These are phyloP conservation scores for Caenorhabditis inopinata DNA, from an alignment of 1,140 invertebrate species.

Conservation along the genomic window DNA sequence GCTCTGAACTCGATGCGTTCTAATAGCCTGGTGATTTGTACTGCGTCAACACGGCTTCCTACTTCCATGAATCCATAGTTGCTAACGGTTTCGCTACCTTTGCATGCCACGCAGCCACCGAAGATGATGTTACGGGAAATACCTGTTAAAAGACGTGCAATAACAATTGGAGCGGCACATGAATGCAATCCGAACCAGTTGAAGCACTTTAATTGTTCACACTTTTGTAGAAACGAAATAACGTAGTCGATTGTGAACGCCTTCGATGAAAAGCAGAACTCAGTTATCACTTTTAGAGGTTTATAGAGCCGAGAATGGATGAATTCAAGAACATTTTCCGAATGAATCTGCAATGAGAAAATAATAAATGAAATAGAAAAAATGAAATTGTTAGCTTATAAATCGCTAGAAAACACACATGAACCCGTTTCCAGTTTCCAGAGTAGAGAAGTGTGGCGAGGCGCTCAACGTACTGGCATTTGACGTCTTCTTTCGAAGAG, in stretches of 20 bases:
- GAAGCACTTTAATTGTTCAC: background rate
- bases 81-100: background rate
- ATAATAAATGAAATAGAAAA: background rate
- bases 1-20: background rate
- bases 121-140: background rate
- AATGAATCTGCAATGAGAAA: background rate
- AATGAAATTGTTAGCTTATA: background rate
- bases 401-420: background rate
- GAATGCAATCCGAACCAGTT: conserved; percentile 24
- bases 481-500: background rate
- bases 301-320: background rate
- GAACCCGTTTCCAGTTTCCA: background rate
- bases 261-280: conserved; percentile 15
- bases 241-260: background rate
- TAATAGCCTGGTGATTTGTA: background rate
- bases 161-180: conserved; percentile 6
- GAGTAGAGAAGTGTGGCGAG: background rate
- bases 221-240: background rate
- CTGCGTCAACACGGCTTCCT: background rate
- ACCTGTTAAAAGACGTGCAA: background rate
- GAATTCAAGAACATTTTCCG: background rate
- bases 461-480: background rate
- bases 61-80: conserved; percentile 22
- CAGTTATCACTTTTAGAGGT: background rate
- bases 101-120: background rate